Percentiles rank a stretch among this genome's conserved stretches.
Evolutionary conservation across 2,797 vertebrate genomes (phyloP).

Genomic region (Chelon auratus): DNA sequence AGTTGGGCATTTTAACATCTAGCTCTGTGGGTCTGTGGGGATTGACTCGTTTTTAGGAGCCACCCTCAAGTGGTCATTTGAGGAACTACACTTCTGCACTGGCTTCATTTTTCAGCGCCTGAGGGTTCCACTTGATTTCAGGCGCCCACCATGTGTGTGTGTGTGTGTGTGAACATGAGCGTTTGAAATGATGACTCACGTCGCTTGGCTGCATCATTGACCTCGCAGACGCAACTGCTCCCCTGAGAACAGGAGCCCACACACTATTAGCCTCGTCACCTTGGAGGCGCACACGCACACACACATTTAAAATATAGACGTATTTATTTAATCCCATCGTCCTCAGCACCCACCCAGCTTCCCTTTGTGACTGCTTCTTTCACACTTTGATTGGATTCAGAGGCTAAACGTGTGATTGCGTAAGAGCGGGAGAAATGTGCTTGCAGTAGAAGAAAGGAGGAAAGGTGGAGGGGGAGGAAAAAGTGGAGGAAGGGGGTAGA

Average conservation of each 20-base stretch:
- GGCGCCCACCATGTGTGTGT: neutral
- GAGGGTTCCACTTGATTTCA: too few species aligned
- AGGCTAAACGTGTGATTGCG: conserved; percentile 43
- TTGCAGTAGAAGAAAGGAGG: too few species aligned
- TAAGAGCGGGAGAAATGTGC: conserved; percentile 46
- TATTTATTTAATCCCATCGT: conserved; percentile 42
- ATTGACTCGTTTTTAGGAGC: too few species aligned
- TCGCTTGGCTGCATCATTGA: conserved; percentile 61
- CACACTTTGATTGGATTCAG: conserved; percentile 49
- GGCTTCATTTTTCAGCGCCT: too few species aligned
- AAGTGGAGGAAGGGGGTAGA: conserved; percentile 13
- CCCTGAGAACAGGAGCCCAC: conserved; percentile 44
- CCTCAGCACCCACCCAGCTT: conserved; percentile 13
- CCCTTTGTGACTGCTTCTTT: conserved; percentile 26
- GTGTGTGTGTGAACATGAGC: conserved; percentile 6
- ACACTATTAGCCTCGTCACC: conserved; percentile 65
- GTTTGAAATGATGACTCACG: conserved; percentile 55
- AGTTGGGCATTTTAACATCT: too few species aligned
- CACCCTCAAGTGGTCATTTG: too few species aligned
- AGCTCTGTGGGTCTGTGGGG: too few species aligned
- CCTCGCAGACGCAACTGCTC: conserved; percentile 50
- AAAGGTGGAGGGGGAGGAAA: neutral
- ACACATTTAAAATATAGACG: conserved; percentile 5
- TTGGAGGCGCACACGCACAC: conserved; percentile 25
- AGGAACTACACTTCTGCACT: too few species aligned